A percentile compares a stretch with the other conserved stretches of the same genome.
Evolutionary conservation across 2,888 invertebrate genomes (phyloP).

Genomic region (Drosophila heteroneura): DNA sequence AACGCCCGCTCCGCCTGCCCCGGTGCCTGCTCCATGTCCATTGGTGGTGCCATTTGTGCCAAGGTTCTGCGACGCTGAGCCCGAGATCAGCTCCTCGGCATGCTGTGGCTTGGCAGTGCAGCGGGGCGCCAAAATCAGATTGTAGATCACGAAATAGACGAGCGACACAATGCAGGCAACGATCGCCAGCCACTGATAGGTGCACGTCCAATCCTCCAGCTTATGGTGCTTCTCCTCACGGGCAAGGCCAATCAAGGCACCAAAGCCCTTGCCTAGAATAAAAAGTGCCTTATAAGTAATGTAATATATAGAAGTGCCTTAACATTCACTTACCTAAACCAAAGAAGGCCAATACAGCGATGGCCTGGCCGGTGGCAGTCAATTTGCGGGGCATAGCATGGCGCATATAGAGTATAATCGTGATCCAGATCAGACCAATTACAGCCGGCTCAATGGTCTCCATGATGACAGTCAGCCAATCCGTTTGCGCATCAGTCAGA

Average conservation of each 20-base stretch:
- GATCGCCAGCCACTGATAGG: constrained; percentile 88
- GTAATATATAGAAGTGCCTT: neutral
- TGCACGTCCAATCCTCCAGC: constrained; percentile 84
- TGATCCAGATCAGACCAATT: constrained; percentile 92
- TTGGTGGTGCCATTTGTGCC: constrained; percentile 49
- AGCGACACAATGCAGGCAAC: constrained; percentile 89
- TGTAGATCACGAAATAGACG: constrained; percentile 90
- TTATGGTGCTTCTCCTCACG: constrained; percentile 84
- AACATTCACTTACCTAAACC: constrained; percentile 87
- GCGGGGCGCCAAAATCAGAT: constrained; percentile 90
- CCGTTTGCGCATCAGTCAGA: constrained; percentile 87
- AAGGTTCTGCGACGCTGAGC: constrained; percentile 86
- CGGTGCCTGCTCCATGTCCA: constrained; percentile 79
- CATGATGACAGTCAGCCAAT: constrained; percentile 88
- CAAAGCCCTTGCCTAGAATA: constrained; percentile 89
- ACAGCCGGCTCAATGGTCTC: constrained; percentile 92
- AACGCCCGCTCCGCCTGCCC: constrained; percentile 77
- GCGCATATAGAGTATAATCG: constrained; percentile 92
- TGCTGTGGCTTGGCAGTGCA: constrained; percentile 90
- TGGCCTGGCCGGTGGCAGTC: constrained; percentile 91
- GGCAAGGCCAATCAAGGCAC: constrained; percentile 88
- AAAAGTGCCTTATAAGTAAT: neutral
- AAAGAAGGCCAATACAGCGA: constrained; percentile 92
- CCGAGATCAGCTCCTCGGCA: constrained; percentile 85
- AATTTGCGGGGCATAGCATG: constrained; percentile 92